Base-by-base conservation (phyloP, 2,113 vertebrate species). In the Phainopepla nitens region DNA sequence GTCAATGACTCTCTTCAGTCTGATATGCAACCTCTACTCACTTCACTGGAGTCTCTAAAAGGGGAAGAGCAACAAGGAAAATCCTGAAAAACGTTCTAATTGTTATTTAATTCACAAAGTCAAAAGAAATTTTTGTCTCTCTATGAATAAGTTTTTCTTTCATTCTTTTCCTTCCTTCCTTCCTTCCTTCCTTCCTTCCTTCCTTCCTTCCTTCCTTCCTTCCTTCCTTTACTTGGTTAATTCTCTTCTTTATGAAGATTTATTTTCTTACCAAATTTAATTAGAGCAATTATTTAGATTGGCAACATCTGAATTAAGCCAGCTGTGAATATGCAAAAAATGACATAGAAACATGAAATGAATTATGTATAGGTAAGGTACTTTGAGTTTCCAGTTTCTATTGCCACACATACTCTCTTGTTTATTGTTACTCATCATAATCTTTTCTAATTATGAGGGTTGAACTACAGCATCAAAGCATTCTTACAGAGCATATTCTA, bases 341-440 rank as follows among this genome's bases (percentile, higher is more conserved):
- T 28, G 0, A 29, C 18, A 66, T 3, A 6, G 3, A 64, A 78
- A 69, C 10, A 51, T 45, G 6, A 44, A 49, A 54, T 7, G 0
- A 56, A 47, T 50, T 54, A 44, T 31, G 5, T 51, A 60, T 65
- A 65, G 60, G 4, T 69, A 64, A 75, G 23, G 7, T 50, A 64
- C 17, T 69, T 56, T 21, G 6, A 27, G 5, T 83, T 94, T 91
- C 27, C 47, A 64, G 6, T 7, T 72, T 76, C 21, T 69, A 22
- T 61, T 83, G 58, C 6, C 24, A 28, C 22, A 42, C 28, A n/a
- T n/a, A 14, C 3, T 17, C 24, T n/a, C n/a, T n/a, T 82, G 23
- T 21, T 82, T 70, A 70, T 62, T 72, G 9, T 39, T 75, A 50
- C 15, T 41, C 11, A 71, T 36, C 20, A 15, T 35, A 41, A 19